Base-by-base conservation (phyloP, 2,113 vertebrate genomes). In the Oryzias melastigma region DNA sequence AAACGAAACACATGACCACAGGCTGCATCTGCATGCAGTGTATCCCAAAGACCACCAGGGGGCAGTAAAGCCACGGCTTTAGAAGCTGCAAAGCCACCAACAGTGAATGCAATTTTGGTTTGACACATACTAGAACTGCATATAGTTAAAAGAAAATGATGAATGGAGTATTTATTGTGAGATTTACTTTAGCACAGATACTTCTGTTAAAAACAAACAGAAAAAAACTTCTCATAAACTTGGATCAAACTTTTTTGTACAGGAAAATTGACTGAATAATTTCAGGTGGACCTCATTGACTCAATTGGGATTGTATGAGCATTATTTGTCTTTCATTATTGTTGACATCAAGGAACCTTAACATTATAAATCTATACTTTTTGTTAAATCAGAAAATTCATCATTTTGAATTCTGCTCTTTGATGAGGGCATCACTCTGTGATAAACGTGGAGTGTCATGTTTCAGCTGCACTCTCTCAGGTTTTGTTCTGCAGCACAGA, bases 361-460 rank as follows among this genome's bases (percentile, higher is more conserved):
- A 35, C 35, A 35, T 35, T 12, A 35, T 35, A 0, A 35, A 12
- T 8, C 3, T 35, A 0, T 35, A 12, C 35, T 12, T 35, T 12
- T 35, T 10, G 4, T 27, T 27, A 5, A 35, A 29, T 29, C 27
- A 3, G 2, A 75, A 52, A 78, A 71, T 41, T 79, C 67, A 68
- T 22, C 51, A 43, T 68, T 71, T 84, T 8, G 1, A 64, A 79
- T 63, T 20, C 5, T 22, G 4, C 63, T 57, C 75, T 86, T 84
- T 86, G 86, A 85, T 80, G 80, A 71, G 24, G 66, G 67, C 54
- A 85, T 80, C 62, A 62, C 71, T 86, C 40, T 68, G 63, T 59
- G 62, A 79, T 71, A 62, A 72, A 80, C 65, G 47, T 20, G 76
- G 67, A 73, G 83, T 49, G 4, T 86, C 75, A 46, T 52, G 73